These are phyloP conservation scores for Ophiodon elongatus DNA, from an alignment of 2,113 vertebrate species.

Conservation along the genomic window DNA sequence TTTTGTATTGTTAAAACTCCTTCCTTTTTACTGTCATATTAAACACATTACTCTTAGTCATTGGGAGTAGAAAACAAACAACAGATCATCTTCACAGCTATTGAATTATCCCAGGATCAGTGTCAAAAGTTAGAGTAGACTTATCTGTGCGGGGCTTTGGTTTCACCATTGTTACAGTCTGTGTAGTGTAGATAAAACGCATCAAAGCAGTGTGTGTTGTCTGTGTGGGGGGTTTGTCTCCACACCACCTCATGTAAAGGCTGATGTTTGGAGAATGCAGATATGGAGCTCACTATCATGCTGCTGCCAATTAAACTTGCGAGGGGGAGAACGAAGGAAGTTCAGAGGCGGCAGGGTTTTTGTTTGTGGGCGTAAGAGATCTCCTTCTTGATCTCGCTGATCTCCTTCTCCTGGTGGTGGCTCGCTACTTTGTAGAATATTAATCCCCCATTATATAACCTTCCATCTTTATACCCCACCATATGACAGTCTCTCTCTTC, in stretches of 20 bases:
- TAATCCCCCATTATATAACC: constrained; percentile 81
- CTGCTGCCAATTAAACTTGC: constrained; percentile 78
- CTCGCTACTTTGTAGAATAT: constrained; percentile 78
- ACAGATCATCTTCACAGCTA: constrained; percentile 33
- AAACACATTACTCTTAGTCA: constrained; percentile 41
- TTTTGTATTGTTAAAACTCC: constrained; percentile 6
- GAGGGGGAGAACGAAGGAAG: constrained; percentile 63
- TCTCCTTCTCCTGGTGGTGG: constrained; percentile 73
- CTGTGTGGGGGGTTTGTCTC: constrained; percentile 53
- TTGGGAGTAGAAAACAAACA: constrained; percentile 30
- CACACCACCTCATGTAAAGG: constrained; percentile 34
- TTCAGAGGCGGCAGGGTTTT: constrained; percentile 67
- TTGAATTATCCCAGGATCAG: constrained; percentile 51
- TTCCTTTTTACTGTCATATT: constrained; percentile 28
- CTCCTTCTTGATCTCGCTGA: constrained; percentile 76
- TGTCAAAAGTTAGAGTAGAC: constrained; percentile 49
- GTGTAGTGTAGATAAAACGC: constrained; percentile 60
- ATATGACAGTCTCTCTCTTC: constrained; percentile 47
- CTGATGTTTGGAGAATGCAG: constrained; percentile 74
- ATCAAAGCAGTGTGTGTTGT: constrained; percentile 62
- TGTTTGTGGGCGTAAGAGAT: constrained; percentile 77
- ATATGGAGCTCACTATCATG: constrained; percentile 61
- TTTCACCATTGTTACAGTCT: constrained; percentile 49
- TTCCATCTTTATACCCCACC: constrained; percentile 62
- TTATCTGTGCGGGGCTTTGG: constrained; percentile 37